These are phyloP conservation scores for Tiphia femorata DNA, from an alignment of 2,888 invertebrate species.

Conservation along the genomic window DNA sequence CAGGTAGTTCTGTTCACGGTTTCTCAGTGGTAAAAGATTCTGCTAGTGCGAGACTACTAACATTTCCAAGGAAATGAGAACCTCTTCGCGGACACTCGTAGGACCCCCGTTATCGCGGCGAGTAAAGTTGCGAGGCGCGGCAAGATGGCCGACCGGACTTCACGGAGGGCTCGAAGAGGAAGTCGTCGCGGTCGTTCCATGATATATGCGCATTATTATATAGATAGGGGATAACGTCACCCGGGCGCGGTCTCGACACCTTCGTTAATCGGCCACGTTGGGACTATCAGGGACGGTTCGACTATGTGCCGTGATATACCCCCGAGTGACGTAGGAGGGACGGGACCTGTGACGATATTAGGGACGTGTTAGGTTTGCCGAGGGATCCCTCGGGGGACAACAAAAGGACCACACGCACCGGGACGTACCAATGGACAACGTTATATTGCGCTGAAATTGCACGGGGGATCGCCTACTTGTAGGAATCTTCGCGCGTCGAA, in stretches of 20 bases:
- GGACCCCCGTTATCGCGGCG: slow-evolving; percentile 18
- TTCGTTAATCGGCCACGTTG: slow-evolving; percentile 59
- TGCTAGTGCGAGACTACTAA: no score
- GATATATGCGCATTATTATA: not conserved
- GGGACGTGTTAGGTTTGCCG: slow-evolving; percentile 65
- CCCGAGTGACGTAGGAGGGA: slow-evolving; percentile 44
- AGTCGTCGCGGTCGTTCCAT: slow-evolving; percentile 1
- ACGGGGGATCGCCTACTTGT: slow-evolving; percentile 17
- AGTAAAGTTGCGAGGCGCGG: slow-evolving; percentile 30
- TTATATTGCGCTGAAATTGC: slow-evolving; percentile 56
- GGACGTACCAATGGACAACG: slow-evolving; percentile 63
- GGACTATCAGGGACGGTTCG: slow-evolving; percentile 52
- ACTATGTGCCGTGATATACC: slow-evolving; percentile 49
- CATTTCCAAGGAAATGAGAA: no score
- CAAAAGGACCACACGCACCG: slow-evolving; percentile 66
- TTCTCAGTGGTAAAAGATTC: not conserved
- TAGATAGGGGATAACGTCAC: slow-evolving; percentile 23
- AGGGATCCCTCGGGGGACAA: slow-evolving; percentile 60
- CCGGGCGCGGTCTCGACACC: slow-evolving; percentile 52
- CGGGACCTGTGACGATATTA: slow-evolving; percentile 61
- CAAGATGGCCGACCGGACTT: slow-evolving; percentile 3
- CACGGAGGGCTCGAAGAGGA: not conserved
- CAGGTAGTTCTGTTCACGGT: not conserved
- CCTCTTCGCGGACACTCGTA: slow-evolving; percentile 14
- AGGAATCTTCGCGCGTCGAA: slow-evolving; percentile 22